phyloP scores from a whole-genome alignment of 2,113 vertebrate genomes.

The Myrmecophaga tridactyla region DNA sequence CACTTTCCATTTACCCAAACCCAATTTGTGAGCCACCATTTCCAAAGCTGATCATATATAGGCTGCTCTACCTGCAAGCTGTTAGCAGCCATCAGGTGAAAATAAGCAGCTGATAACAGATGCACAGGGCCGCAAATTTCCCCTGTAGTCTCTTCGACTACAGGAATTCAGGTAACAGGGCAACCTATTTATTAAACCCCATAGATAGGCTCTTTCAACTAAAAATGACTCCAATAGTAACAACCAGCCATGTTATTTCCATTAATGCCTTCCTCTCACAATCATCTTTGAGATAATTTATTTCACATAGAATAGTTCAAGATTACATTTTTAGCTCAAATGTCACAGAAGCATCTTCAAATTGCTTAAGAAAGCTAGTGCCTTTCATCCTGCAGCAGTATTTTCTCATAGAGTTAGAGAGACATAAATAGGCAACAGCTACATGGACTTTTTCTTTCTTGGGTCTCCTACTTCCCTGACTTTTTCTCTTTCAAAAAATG shows the following conservation, averaged over 20 bases:
- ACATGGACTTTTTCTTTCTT: not conserved
- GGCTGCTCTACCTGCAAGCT: not conserved
- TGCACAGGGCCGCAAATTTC: not conserved
- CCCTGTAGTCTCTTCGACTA: not conserved
- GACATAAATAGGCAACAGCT: conserved; percentile 49
- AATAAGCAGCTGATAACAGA: not conserved
- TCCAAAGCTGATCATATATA: not conserved
- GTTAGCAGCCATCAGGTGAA: not conserved
- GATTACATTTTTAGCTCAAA: conserved; percentile 54
- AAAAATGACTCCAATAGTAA: not conserved
- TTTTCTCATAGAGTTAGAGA: conserved; percentile 35
- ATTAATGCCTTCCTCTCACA: not conserved
- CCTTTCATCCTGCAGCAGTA: conserved; percentile 13
- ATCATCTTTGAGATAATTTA: conserved; percentile 20
- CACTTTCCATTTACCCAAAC: not conserved
- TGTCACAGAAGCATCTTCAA: conserved; percentile 26
- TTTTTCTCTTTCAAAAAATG: not conserved
- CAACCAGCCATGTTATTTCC: not conserved
- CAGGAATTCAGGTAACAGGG: not conserved
- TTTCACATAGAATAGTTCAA: conserved; percentile 3
- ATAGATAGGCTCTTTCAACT: not conserved
- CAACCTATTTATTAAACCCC: conserved; percentile 36
- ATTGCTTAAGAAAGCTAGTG: not conserved
- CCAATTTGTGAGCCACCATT: not conserved
- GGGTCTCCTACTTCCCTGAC: not conserved